Evolutionary conservation across 2,113 vertebrate genomes (phyloP).

Genomic region (Tetraodon nigroviridis): DNA sequence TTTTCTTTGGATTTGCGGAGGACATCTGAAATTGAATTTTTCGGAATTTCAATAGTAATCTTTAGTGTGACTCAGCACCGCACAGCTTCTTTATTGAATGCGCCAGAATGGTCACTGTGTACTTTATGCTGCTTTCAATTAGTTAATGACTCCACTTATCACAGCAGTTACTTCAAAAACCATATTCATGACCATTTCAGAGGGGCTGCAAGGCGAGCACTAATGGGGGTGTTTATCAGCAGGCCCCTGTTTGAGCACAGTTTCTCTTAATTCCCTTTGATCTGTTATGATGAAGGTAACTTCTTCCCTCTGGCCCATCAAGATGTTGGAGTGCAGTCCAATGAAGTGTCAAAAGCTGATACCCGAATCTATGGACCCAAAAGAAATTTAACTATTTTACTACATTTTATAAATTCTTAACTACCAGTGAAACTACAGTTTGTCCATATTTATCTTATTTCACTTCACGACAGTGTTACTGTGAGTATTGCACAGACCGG

Average conservation of each 20-base stretch:
- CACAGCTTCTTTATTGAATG: slow-evolving; percentile 20
- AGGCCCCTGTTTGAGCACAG: not conserved
- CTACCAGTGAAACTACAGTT: too few species aligned
- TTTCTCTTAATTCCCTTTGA: too few species aligned
- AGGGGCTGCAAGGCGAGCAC: slow-evolving; percentile 16
- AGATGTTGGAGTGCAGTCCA: too few species aligned
- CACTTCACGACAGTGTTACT: too few species aligned
- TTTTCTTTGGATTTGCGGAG: not conserved
- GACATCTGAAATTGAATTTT: not conserved
- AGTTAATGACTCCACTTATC: slow-evolving; percentile 49
- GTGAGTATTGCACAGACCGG: too few species aligned
- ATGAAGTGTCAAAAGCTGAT: too few species aligned
- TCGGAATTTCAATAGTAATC: slow-evolving; percentile 29
- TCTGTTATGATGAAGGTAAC: too few species aligned
- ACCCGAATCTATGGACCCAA: too few species aligned
- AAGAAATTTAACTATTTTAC: too few species aligned
- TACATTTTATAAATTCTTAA: too few species aligned
- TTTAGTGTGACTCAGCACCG: slow-evolving; percentile 50
- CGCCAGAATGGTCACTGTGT: slow-evolving; percentile 16
- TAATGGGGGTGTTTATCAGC: slow-evolving; percentile 19
- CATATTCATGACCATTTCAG: slow-evolving; percentile 13
- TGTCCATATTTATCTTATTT: too few species aligned
- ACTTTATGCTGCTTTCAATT: slow-evolving; percentile 56
- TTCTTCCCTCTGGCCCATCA: too few species aligned
- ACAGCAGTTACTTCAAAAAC: slow-evolving; percentile 13